phyloP scores from a whole-genome alignment of 2,888 invertebrate species.

The Caenorhabditis sp. region DNA sequence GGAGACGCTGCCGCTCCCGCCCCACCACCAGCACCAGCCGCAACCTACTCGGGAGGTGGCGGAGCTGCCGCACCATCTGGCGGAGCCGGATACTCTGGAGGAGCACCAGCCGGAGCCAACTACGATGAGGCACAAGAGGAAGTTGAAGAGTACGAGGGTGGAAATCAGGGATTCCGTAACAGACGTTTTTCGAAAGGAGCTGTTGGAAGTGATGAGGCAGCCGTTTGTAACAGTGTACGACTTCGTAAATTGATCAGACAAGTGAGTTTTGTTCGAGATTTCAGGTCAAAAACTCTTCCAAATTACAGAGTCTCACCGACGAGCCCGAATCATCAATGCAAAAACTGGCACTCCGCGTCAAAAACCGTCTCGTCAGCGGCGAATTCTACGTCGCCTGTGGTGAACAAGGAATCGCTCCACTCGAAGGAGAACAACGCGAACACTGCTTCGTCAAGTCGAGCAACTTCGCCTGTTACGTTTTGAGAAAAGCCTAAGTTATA shows the following conservation, averaged over 20 bases:
- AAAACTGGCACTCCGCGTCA: slow-evolving; percentile 40
- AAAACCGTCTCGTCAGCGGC: slow-evolving; percentile 44
- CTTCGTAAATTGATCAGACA: slow-evolving; percentile 48
- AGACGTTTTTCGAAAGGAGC: slow-evolving; percentile 44
- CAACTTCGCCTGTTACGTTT: slow-evolving; percentile 46
- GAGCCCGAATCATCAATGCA: slow-evolving; percentile 49
- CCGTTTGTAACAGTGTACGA: slow-evolving; percentile 42
- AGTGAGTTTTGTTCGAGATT: slow-evolving; percentile 11
- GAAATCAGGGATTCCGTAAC: slow-evolving; percentile 42
- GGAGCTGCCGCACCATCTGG: slow-evolving; percentile 18
- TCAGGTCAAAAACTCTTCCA: not conserved
- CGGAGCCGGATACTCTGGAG: slow-evolving; percentile 10
- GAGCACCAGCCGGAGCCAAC: slow-evolving; percentile 44
- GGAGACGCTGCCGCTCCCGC: slow-evolving; percentile 8
- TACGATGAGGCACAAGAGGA: slow-evolving; percentile 48
- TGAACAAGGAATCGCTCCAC: slow-evolving; percentile 44
- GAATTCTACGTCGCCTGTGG: slow-evolving; percentile 56
- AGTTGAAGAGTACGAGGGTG: slow-evolving; percentile 45
- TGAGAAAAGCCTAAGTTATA: slow-evolving; percentile 44
- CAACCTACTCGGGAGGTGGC: slow-evolving; percentile 40
- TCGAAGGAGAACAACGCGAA: slow-evolving; percentile 45
- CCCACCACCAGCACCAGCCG: slow-evolving; percentile 27
- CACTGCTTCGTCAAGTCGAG: slow-evolving; percentile 47
- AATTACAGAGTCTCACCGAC: slow-evolving; percentile 36
- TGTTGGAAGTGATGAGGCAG: slow-evolving; percentile 24